Percentiles rank a stretch among this genome's conserved stretches.
These are phyloP conservation scores for Drosophila eohydei DNA, from an alignment of 2,888 invertebrate genomes.

Conservation along the genomic window DNA sequence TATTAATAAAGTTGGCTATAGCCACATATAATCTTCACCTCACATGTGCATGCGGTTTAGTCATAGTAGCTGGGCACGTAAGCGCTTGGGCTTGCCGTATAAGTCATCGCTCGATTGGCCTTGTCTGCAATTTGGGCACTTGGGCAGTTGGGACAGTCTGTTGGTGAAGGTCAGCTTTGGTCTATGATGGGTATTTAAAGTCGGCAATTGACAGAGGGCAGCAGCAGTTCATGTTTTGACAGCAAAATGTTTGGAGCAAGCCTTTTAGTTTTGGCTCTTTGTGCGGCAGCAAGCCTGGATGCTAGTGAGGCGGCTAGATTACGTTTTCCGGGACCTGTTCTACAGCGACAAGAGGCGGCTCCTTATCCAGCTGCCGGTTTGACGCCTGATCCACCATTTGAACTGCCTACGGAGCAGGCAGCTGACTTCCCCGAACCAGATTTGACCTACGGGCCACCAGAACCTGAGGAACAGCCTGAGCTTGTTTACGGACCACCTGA, in stretches of 20 bases:
- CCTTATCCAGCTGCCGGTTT: constrained; percentile 82
- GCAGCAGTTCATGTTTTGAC: constrained; percentile 57
- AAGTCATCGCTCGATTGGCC: constrained; percentile 64
- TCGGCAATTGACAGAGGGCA: constrained; percentile 13
- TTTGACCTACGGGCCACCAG: constrained; percentile 71
- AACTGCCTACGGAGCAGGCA: constrained; percentile 73
- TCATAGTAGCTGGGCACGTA: constrained; percentile 64
- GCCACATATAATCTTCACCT: constrained; percentile 31
- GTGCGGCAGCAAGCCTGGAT: constrained; percentile 26
- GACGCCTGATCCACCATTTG: constrained; percentile 77
- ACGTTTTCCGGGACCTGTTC: constrained; percentile 75
- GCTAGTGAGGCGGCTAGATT: constrained; percentile 38
- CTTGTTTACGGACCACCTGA: constrained; percentile 74
- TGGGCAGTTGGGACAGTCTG: constrained; percentile 37
- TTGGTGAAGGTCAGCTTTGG: constrained; percentile 50
- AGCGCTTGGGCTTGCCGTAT: constrained; percentile 56
- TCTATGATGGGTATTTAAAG: constrained; percentile 55
- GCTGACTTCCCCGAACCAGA: constrained; percentile 64
- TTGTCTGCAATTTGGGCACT: constrained; percentile 53
- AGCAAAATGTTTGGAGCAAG: constrained; percentile 55
- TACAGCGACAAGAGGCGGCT: constrained; percentile 70
- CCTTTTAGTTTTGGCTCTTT: constrained; percentile 33
- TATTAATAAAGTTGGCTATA: constrained; percentile 51
- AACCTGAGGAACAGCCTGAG: constrained; percentile 61
- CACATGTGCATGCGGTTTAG: constrained; percentile 40